A percentile compares a stretch with the other conserved stretches of the same genome.
Conservation (phyloP, 2,797 vertebrate species). For the Crocodylus rhombifer region DNA sequence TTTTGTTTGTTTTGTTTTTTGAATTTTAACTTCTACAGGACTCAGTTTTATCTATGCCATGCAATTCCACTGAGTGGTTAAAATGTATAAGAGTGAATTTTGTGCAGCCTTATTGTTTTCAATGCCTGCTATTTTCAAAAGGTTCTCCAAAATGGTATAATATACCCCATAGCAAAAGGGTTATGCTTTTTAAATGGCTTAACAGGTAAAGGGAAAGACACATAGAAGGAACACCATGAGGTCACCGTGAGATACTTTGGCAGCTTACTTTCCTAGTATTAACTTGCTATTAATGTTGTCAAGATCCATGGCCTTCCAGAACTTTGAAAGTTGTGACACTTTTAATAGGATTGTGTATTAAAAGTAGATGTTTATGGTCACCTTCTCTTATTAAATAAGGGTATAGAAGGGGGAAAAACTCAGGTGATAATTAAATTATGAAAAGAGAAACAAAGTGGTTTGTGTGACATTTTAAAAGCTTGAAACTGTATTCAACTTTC, state of each 20-base stretch:
- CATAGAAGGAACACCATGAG: conserved; percentile 42
- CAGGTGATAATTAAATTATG: not conserved
- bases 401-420: not conserved
- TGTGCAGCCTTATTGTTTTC: not conserved
- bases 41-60: not conserved
- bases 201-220: conserved; percentile 8
- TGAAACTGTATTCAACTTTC: not conserved
- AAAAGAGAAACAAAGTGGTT: not conserved
- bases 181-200: too few relatives aligned
- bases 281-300: conserved; percentile 26
- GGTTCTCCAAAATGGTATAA: not conserved
- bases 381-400: not conserved
- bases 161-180: too few relatives aligned
- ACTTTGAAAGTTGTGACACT: conserved; percentile 42
- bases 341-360: not conserved
- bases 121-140: not conserved
- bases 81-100: not conserved
- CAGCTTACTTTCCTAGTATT: conserved; percentile 50
- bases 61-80: rapidly evolving
- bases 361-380: not conserved
- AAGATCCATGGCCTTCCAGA: conserved; percentile 31
- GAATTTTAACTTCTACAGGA: not conserved
- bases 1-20: not conserved
- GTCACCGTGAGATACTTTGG: not conserved
- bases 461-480: not conserved